Evolutionary conservation across 1,140 invertebrate genomes (phyloP).

Genomic region (Drosophila bocki): DNA sequence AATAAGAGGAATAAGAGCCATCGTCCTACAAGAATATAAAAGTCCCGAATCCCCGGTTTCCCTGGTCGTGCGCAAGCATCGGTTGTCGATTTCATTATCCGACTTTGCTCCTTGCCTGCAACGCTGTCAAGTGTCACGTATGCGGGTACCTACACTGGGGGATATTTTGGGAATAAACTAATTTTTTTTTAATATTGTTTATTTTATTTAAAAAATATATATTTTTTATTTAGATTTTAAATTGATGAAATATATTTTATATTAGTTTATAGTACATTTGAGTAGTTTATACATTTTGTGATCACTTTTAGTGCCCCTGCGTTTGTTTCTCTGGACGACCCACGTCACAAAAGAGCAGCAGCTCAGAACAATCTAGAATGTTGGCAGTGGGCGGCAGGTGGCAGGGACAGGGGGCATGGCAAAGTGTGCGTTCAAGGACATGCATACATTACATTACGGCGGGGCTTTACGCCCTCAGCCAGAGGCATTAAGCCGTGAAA

Average conservation of each 20-base stretch:
- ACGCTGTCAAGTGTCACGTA: constrained; percentile 30
- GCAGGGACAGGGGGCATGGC: constrained; percentile 1
- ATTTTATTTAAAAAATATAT: not conserved
- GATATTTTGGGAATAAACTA: not conserved
- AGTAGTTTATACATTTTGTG: not conserved
- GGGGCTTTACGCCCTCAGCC: constrained; percentile 32
- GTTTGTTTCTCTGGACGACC: constrained; percentile 6
- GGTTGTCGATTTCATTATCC: constrained; percentile 31
- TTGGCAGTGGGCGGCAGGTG: not conserved
- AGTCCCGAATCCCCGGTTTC: constrained; percentile 10
- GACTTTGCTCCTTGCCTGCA: constrained; percentile 10
- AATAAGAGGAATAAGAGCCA: constrained; percentile 23
- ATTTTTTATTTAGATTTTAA: not conserved
- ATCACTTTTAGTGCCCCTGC: not conserved
- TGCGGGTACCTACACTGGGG: not conserved
- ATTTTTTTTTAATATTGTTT: not conserved
- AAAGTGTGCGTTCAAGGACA: constrained; percentile 62
- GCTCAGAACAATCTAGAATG: constrained; percentile 20
- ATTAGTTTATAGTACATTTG: not conserved
- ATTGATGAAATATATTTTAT: not conserved
- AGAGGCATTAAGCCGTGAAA: constrained; percentile 56
- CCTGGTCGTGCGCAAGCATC: constrained; percentile 27
- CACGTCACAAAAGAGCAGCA: constrained; percentile 34
- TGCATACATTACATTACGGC: constrained; percentile 32
- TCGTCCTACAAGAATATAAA: constrained; percentile 15